Percentiles rank a stretch among this genome's conserved stretches.
phyloP scores from a whole-genome alignment of 2,888 invertebrate genomes.

The Diloba caeruleocephala region DNA sequence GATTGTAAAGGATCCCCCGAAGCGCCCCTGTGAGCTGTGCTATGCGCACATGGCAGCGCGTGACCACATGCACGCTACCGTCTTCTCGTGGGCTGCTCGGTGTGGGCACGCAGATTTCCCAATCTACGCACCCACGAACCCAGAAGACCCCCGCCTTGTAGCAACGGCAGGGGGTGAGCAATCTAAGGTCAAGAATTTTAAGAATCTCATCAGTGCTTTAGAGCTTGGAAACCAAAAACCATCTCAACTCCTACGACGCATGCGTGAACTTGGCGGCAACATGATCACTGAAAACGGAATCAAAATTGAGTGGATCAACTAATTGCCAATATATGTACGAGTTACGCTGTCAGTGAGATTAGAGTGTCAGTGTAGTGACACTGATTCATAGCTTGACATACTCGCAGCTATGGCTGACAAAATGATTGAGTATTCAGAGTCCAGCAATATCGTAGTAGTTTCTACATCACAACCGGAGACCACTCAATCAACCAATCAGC shows the following conservation, averaged over 20 bases:
- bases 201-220: conserved; percentile 5
- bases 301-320: not conserved
- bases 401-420: conserved; percentile 11
- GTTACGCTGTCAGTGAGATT: not conserved
- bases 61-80: too few relatives aligned
- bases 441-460: not conserved
- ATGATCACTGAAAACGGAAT: not conserved
- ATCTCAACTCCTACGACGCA: not conserved
- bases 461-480: not conserved
- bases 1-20: too few relatives aligned
- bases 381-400: not conserved
- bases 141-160: too few relatives aligned
- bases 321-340: not conserved
- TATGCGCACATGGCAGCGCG: too few relatives aligned
- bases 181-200: conserved; percentile 2
- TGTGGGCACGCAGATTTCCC: too few relatives aligned
- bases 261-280: not conserved
- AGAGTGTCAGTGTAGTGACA: too few relatives aligned
- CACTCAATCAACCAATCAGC: not conserved
- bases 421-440: conserved; percentile 5
- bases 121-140: too few relatives aligned
- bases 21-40: too few relatives aligned
- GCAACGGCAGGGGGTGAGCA: too few relatives aligned
- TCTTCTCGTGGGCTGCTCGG: too few relatives aligned
- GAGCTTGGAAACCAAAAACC: conserved; percentile 8